These are phyloP conservation scores for Phyllotis vaccarum DNA, from an alignment of 2,797 vertebrate genomes.

Conservation along the genomic window DNA sequence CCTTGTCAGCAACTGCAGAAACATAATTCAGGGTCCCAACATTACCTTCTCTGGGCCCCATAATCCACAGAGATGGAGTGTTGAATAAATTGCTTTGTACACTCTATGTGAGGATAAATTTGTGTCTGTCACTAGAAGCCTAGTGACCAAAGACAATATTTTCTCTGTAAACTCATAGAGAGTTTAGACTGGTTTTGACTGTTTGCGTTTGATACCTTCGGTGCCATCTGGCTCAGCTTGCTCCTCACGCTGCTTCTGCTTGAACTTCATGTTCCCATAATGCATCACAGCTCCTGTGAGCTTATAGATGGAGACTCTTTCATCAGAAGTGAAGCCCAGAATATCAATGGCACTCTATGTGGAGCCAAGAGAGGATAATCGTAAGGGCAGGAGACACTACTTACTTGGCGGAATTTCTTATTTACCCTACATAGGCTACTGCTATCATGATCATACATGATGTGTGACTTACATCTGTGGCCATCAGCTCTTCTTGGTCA, in stretches of 20 bases:
- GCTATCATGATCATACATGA: neutral
- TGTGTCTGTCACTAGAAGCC: neutral
- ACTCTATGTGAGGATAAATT: neutral
- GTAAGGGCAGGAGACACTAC: neutral
- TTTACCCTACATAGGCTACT: neutral
- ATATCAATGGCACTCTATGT: constrained; percentile 90
- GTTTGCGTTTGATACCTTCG: constrained; percentile 87
- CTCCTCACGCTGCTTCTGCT: constrained; percentile 94
- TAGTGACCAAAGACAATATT: neutral
- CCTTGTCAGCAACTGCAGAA: constrained; percentile 91
- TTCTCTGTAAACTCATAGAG: neutral
- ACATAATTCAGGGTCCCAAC: constrained; percentile 42
- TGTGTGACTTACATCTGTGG: constrained; percentile 80
- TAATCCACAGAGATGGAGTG: neutral
- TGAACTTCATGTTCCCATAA: constrained; percentile 94
- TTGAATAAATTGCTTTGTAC: constrained; percentile 1
- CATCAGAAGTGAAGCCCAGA: constrained; percentile 91
- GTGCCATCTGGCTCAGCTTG: constrained; percentile 94
- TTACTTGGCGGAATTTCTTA: constrained; percentile 29
- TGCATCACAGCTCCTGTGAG: constrained; percentile 93
- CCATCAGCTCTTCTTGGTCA: constrained; percentile 86
- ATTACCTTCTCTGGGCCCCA: neutral
- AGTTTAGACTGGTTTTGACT: neutral
- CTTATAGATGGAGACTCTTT: constrained; percentile 92
- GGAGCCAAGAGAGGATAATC: neutral